Evolutionary conservation across 2,113 vertebrate species (phyloP), one percentile per base, ranked within the genome.

Genomic region (Tragelaphus imberbis): DNA sequence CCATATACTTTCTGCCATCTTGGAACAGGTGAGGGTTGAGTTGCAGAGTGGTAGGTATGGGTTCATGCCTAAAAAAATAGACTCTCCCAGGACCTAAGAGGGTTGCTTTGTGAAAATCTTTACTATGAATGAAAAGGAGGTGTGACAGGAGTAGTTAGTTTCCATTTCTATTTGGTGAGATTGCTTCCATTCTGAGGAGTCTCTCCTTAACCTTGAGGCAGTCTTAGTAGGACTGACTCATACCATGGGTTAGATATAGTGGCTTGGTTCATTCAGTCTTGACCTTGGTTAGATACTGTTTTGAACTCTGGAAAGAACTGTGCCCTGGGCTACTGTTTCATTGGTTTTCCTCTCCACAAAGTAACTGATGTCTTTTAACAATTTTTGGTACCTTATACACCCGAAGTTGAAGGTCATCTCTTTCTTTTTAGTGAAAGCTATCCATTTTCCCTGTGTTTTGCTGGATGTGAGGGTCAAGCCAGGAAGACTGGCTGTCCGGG

Each of bases 261-360:
- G 33, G 33, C 75, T 93, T 49, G 63, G 36, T 88, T 95, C 80
- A 9, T 65, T 79, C 6, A 36, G 0, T 90, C 88, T 97, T 95
- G 88, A 91, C 84, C 86, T 97, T 91, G 84, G 40, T 92, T 49
- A 89, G 95, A 93, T 86, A 53, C 28, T 30, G 17, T 82, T 49
- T 84, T 94, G 77, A 88, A 79, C 36, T 82, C 79, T 56, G 30
- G 40, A 28, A 92, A 85, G 59, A 56, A 40, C 53, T 53, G 40
- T 90, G 44, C 90, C 13, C 51, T 21, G 30, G 47, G 30, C 61
- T 63, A 84, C 28, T 40, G 28, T 92, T 92, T 63, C 44, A 88
- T 51, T 47, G 79, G 56, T 94, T 95, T 55, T 91, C 75, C 55
- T 89, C 40, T 88, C 56, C 36, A 75, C 44, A 59, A 71, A 95